Evolutionary conservation across 1,140 invertebrate species (phyloP), one percentile per base, ranked within the genome.

Genomic region (Ceratosolen solmsi): DNA sequence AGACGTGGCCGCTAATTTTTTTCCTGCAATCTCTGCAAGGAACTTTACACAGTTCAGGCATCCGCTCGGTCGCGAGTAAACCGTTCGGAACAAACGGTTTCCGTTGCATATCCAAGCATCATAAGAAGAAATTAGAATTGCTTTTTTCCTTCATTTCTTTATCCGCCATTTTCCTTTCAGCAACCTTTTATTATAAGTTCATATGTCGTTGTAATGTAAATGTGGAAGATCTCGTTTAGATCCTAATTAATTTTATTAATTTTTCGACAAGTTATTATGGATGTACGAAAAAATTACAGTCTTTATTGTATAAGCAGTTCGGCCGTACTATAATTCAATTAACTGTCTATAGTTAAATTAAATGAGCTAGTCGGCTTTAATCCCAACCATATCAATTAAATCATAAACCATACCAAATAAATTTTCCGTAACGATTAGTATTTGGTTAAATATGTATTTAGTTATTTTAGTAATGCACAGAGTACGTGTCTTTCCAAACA

Each of bases 81-180:
- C 51, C 51, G 38, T 58, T 56, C 25, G 51, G 72, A 74, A 58
- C 30, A 74, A 74, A 74, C 51, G 46, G 38, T 72, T 68, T 51
- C 46, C 70, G 51, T 36, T 38, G 51, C 51, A 38, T 58, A 58
- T 51, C n/a, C 17, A 49, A 58, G 20, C 33, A 36, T 20, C 20
- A n/a, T 54, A 73, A 73, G 46, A 73, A 73, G 71, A 73, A 5
- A 73, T 73, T 73, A 54, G 71, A 38, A 58, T 36, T 74, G 13
- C 25, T 54, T 54, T 73, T 51, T 30, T 11, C 1, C 17, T 70
- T 46, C 0, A 46, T 27, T 72, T 51, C 70, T 51, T 51, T 36
- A 3, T 46, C 41, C 22, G 1, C 30, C 4, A 20, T 70, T 70
- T 70, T 70, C 20, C 11, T n/a, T 46, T 46, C 22, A 27, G 25